phyloP scores from a whole-genome alignment of 2,797 vertebrate species.

The Oceanodroma leucorhoa region DNA sequence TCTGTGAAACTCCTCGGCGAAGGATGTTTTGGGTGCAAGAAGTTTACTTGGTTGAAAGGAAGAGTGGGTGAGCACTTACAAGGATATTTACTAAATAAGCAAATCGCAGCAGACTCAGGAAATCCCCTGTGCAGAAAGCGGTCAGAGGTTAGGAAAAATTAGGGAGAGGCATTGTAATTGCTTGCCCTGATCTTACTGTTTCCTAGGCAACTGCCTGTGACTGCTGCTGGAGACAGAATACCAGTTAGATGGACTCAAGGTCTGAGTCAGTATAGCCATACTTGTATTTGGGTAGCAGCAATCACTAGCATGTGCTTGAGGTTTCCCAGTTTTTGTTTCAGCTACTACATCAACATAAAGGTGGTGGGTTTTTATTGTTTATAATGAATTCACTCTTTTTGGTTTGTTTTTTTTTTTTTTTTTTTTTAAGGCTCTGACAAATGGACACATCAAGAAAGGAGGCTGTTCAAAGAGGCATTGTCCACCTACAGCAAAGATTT shows the following conservation, averaged over 20 bases:
- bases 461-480: constrained; percentile 84
- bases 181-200: constrained; percentile 16
- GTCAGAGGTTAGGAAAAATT: background rate
- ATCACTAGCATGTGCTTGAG: background rate
- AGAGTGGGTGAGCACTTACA: background rate
- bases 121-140: background rate
- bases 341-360: background rate
- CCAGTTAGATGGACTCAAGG: background rate
- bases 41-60: background rate
- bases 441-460: constrained; percentile 87
- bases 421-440: constrained; percentile 78
- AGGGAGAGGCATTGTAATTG: background rate
- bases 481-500: constrained; percentile 90
- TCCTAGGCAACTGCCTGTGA: background rate
- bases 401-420: no score
- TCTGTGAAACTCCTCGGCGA: background rate
- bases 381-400: background rate
- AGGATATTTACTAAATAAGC: background rate
- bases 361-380: background rate
- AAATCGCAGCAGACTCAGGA: background rate
- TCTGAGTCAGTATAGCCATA: background rate
- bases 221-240: background rate
- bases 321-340: background rate
- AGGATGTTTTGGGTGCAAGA: background rate
- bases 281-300: background rate